Conservation (phyloP, 2,113 vertebrate genomes). For the Peromyscus maniculatus region DNA sequence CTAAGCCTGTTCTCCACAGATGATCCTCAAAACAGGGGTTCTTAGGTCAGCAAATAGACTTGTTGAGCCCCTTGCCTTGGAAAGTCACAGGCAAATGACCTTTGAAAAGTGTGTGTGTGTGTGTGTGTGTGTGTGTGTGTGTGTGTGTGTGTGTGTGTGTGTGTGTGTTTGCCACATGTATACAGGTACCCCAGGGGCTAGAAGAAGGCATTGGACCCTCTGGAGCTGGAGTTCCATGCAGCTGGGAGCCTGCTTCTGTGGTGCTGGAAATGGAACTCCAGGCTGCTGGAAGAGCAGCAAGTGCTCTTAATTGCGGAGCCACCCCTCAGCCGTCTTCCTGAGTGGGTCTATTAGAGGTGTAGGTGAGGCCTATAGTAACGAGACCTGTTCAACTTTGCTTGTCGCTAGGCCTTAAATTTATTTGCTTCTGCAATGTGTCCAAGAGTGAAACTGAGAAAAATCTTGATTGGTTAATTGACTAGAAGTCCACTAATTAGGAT, state of each 20-base stretch:
- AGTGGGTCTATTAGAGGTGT: background rate
- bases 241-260: background rate
- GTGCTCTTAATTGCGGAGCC: too few species aligned
- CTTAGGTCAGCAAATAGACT: background rate
- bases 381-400: background rate
- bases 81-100: background rate
- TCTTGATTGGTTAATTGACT: slow-evolving; percentile 68
- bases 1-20: slow-evolving; percentile 27
- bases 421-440: slow-evolving; percentile 46
- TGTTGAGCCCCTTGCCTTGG: background rate
- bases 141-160: background rate
- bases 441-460: background rate
- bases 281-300: background rate
- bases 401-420: background rate
- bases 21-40: background rate
- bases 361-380: background rate
- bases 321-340: background rate
- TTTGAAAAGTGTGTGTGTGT: background rate
- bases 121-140: background rate
- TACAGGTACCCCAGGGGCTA: background rate
- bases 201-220: background rate
- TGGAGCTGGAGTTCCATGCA: background rate
- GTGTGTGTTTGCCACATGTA: background rate
- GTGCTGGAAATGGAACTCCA: too few species aligned
- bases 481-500: slow-evolving; percentile 72